Evolutionary conservation across 37 sponge, comb jelly and placozoan genomes (phyloP), one percentile per base, ranked within the genome.

Genomic region (Ephydatia muelleri): DNA sequence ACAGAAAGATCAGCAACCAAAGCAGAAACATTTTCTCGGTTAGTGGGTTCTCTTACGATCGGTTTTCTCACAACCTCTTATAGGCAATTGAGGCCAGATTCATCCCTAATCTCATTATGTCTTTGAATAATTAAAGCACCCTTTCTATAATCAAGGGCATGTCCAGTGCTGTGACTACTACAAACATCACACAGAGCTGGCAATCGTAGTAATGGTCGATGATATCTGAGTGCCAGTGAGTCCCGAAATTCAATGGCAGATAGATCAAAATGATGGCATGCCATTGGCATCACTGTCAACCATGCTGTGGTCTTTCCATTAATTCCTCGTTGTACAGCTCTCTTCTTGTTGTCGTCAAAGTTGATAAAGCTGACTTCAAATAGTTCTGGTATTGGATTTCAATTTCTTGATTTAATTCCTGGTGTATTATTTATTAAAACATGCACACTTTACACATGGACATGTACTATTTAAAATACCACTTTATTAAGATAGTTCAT

Each of bases 101-200:
- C 86, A 85, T 85, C 86, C 48, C 86, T 66, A 19, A 85, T 34
- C 35, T 85, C 80, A 85, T 85, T 78, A 30, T 86, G 81, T 31
- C 80, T 35, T 35, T 69, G 80, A 26, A 73, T 86, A 12, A 86
- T 64, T 37, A 86, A 11, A 11, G 80, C 81, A 23, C 80, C 87
- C 70, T 80, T 86, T 43, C 80, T 76, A 66, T 69, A 76, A 69
- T 84, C 85, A 57, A 84, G 85, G 39, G 85, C 85, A 77, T 84
- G 85, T 37, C 47, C 69, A 12, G 76, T 26, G 29, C 28, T 67
- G 30, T 37, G 38, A n/a, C 67, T 77, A 12, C 78, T 77, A 76
- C 77, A 84, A 19, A 77, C 85, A 77, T 84, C 85, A 76, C 77
- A 84, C 9, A 19, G 2, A 16, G 76, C 77, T 21, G 85, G 85